Percentiles rank a stretch among this genome's conserved stretches.
Conservation (phyloP, 2,113 vertebrate species). For the Anguilla rostrata region DNA sequence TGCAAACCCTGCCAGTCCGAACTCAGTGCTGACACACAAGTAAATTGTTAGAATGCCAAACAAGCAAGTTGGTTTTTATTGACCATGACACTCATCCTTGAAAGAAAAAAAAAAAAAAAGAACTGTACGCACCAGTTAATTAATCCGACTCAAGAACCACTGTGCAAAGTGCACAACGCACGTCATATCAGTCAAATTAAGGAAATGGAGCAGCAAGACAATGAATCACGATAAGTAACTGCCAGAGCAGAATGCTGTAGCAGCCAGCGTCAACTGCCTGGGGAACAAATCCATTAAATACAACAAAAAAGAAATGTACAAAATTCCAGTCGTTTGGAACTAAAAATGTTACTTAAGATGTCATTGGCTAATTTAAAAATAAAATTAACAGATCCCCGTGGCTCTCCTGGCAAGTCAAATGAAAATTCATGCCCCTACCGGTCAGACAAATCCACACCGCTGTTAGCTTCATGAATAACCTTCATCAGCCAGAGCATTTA, state of each 20-base stretch:
- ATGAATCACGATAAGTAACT: conserved; percentile 42
- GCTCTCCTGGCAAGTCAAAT: too few relatives aligned
- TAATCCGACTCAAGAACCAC: conserved; percentile 50
- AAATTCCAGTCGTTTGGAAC: not conserved
- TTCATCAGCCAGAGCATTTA: too few relatives aligned
- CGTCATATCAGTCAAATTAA: conserved; percentile 53
- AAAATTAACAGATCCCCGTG: not conserved
- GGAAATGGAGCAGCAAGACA: conserved; percentile 51
- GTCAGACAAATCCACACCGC: too few relatives aligned
- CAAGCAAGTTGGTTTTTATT: conserved; percentile 24
- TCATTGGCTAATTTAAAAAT: not conserved
- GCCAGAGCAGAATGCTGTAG: not conserved
- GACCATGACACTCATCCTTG: conserved; percentile 50
- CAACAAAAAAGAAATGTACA: not conserved
- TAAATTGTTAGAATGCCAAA: too few relatives aligned
- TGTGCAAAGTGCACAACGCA: conserved; percentile 48
- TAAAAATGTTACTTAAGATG: not conserved
- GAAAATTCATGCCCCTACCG: too few relatives aligned
- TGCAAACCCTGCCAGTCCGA: too few relatives aligned
- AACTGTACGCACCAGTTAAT: conserved; percentile 59
- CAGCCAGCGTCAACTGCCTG: not conserved
- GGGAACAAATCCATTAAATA: not conserved
- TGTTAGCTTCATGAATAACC: too few relatives aligned
- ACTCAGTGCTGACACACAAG: too few relatives aligned
- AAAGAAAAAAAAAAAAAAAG: conserved; percentile 45